Conservation (phyloP, 2,113 vertebrate genomes). For the Oncorhynchus masou region DNA sequence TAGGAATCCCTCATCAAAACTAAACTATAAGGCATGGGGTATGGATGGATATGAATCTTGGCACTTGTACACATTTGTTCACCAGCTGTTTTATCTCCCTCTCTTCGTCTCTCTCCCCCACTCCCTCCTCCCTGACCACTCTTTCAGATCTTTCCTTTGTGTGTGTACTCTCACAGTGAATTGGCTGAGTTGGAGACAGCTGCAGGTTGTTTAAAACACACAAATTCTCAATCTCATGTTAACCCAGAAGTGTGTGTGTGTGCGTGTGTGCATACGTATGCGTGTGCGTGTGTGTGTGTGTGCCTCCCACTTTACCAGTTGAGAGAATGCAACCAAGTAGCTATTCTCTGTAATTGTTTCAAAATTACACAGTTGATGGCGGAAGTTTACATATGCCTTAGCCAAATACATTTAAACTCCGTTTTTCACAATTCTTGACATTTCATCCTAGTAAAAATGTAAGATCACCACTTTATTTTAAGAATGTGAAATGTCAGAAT, state of each 20-base stretch:
- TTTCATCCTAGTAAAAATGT: no score
- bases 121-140: not conserved
- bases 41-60: not conserved
- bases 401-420: no score
- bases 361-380: no score
- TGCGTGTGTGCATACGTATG: constrained; percentile 12
- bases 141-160: not conserved
- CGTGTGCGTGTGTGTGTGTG: constrained; percentile 19
- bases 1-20: not conserved
- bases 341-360: no score
- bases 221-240: not conserved
- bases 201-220: not conserved
- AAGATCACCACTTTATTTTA: no score
- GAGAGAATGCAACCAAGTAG: not conserved
- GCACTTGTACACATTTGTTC: not conserved
- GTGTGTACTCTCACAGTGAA: not conserved
- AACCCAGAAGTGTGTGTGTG: constrained; percentile 14
- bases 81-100: not conserved
- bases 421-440: no score
- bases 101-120: not conserved
- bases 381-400: no score
- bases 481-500: no score
- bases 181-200: not conserved
- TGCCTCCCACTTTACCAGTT: no score
- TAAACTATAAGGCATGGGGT: not conserved